Evolutionary conservation across 1,140 invertebrate genomes (phyloP), one percentile per base, ranked within the genome.

Genomic region (Euura saliciscinereae): DNA sequence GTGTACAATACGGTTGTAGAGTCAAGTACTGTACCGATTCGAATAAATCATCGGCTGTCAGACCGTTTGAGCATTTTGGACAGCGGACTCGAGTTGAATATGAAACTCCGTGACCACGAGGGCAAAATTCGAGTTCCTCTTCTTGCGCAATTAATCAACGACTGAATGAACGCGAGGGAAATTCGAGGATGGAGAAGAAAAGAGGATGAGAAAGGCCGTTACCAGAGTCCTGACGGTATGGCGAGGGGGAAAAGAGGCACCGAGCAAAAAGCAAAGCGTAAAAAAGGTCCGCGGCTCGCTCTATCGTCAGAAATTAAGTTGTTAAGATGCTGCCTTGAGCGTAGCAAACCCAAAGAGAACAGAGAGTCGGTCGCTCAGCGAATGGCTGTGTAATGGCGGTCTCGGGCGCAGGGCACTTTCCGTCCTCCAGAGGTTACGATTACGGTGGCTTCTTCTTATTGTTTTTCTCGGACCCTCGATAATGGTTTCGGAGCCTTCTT

Each of bases 291-390:
- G 43, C 66, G 69, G 44, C 73, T 72, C 74, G 73, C 64, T 77
- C 76, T 75, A 79, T 74, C 76, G 73, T 64, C 74, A 75, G 76
- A 79, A 78, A 79, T 79, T 79, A 79, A 79, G 78, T 79, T 79
- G 78, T 79, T 79, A 79, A 79, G 78, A 79, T 70, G 78, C 71
- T 79, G 78, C 78, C 76, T 77, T 68, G 73, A 76, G 78, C 76
- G 74, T 73, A 79, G 76, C 78, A 28, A 67, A 72, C 44, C 69
- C 64, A 74, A 75, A 77, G 73, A 76, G 73, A 74, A 73, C 68
- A 76, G 71, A 70, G 72, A 65, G 71, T 74, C 67, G 73, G 69
- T 8, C 13, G 8, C 13, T n/a, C 2, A 28, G 28, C 28, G 51
- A 59, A 59, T 59, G 51, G 51, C 51, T 59, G 51, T 59, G 51